phyloP scores from a whole-genome alignment of 1,140 invertebrate genomes.

The Leucophenga varia region DNA sequence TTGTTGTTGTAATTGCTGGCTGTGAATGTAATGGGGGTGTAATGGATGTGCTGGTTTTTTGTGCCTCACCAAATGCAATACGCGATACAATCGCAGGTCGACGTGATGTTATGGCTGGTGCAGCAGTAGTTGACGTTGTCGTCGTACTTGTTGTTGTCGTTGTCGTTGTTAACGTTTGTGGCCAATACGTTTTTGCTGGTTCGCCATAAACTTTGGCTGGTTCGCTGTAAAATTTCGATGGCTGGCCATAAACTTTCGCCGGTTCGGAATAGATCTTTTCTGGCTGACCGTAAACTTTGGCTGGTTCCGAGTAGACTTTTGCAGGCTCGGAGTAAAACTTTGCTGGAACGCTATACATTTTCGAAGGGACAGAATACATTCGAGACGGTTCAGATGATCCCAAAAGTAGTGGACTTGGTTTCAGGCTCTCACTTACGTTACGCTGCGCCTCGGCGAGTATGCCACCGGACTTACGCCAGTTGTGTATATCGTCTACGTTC shows the following conservation, averaged over 20 bases:
- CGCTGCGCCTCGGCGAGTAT: slow-evolving; percentile 50
- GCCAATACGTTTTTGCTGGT: slow-evolving; percentile 58
- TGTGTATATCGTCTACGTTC: slow-evolving; percentile 48
- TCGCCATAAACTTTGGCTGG: slow-evolving; percentile 62
- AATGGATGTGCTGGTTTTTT: slow-evolving; percentile 44
- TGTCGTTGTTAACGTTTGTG: slow-evolving; percentile 32
- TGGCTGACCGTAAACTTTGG: slow-evolving; percentile 67
- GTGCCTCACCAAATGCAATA: slow-evolving; percentile 53
- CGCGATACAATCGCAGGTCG: slow-evolving; percentile 55
- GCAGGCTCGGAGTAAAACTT: slow-evolving; percentile 66
- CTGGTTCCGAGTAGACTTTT: slow-evolving; percentile 65
- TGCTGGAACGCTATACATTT: slow-evolving; percentile 62
- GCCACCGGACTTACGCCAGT: slow-evolving; percentile 38
- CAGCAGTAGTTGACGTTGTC: slow-evolving; percentile 18
- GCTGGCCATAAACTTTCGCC: slow-evolving; percentile 66
- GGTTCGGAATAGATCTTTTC: slow-evolving; percentile 67
- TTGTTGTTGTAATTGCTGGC: slow-evolving; percentile 2
- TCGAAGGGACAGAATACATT: slow-evolving; percentile 58
- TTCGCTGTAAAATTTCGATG: slow-evolving; percentile 57
- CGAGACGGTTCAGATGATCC: slow-evolving; percentile 54
- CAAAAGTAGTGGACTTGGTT: slow-evolving; percentile 18
- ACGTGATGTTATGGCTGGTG: slow-evolving; percentile 36
- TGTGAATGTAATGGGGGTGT: slow-evolving; percentile 17
- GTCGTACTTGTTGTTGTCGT: slow-evolving; percentile 3
- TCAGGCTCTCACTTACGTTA: slow-evolving; percentile 49